Conservation (phyloP, 1,140 invertebrate species). For the Heterodera schachtii region DNA sequence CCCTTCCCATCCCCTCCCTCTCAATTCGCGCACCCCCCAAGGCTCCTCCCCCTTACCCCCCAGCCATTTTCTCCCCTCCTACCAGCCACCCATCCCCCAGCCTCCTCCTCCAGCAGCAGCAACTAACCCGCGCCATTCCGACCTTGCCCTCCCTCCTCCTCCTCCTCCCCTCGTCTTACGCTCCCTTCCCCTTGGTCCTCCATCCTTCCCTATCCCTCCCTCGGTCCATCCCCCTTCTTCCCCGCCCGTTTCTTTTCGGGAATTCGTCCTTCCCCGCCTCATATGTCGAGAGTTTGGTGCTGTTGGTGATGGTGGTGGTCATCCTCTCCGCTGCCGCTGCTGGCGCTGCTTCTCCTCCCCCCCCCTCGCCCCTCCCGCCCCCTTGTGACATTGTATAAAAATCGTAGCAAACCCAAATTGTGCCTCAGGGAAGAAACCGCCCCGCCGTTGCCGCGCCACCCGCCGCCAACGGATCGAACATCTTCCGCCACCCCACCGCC, state of each 20-base stretch:
- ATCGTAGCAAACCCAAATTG: neutral
- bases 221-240: neutral
- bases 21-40: neutral
- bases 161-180: neutral
- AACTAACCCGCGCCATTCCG: slow-evolving; percentile 3
- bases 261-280: neutral
- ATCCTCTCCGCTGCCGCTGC: too few relatives aligned
- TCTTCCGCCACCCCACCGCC: neutral
- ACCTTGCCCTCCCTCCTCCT: neutral
- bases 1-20: neutral
- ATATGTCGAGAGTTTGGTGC: neutral
- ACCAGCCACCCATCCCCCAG: neutral
- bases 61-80: slow-evolving; percentile 11
- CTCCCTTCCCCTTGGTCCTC: neutral
- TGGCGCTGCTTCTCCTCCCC: too few relatives aligned
- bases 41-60: neutral
- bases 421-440: neutral
- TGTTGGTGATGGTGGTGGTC: too few relatives aligned
- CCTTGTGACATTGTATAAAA: neutral
- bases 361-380: too few relatives aligned
- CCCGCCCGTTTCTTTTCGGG: neutral
- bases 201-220: neutral
- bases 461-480: neutral
- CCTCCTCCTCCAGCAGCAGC: neutral
- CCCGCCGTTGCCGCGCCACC: too few relatives aligned